phyloP scores from a whole-genome alignment of 2,113 vertebrate species.

The Peromyscus polionotus region DNA sequence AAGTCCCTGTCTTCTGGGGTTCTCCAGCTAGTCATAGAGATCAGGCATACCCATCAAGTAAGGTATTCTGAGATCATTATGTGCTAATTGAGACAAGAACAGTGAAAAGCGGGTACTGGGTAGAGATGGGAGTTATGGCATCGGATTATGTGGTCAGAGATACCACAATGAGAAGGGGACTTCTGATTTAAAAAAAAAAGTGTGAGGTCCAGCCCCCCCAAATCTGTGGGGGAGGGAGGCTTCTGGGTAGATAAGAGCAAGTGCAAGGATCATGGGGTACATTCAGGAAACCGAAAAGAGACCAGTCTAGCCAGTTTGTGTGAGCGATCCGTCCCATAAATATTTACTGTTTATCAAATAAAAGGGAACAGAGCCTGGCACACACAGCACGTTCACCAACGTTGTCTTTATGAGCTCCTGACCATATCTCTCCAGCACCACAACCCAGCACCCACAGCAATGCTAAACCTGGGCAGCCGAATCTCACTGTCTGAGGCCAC shows the following conservation, averaged over 20 bases:
- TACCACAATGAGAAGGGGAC: not conserved
- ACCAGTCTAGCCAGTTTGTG: not conserved
- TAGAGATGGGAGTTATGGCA: not conserved
- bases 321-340: not conserved
- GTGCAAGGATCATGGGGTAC: not conserved
- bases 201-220: not conserved
- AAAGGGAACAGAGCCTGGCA: not conserved
- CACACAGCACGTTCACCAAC: not conserved
- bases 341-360: not conserved
- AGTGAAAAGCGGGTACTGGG: not conserved
- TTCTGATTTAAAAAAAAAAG: not conserved
- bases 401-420: not conserved
- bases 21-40: not conserved
- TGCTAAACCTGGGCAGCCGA: not conserved
- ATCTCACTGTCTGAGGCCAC: not conserved
- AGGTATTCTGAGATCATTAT: not conserved
- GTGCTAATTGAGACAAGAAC: not conserved
- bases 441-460: not conserved
- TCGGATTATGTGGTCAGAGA: not conserved
- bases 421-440: not conserved
- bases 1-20: not conserved
- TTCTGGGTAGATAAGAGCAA: not conserved
- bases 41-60: not conserved
- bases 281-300: not conserved
- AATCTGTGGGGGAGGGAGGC: not conserved